A percentile compares a stretch with the other conserved stretches of the same genome.
These are phyloP conservation scores for Axis porcinus DNA, from an alignment of 2,113 vertebrate species.

Conservation along the genomic window DNA sequence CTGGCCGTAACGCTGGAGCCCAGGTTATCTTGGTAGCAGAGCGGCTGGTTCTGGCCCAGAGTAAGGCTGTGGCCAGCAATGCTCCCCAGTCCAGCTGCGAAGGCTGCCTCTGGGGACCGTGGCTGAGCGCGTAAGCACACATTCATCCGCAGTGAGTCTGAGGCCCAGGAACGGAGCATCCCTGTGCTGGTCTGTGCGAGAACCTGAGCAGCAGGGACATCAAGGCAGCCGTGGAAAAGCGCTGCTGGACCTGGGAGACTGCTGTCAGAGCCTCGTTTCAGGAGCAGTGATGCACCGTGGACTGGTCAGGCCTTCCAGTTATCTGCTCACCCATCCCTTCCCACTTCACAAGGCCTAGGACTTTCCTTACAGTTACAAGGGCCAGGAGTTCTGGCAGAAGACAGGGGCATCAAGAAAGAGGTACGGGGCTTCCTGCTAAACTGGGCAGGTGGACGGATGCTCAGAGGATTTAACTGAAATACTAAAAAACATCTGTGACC, in stretches of 20 bases:
- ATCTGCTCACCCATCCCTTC: background rate
- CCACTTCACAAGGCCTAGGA: background rate
- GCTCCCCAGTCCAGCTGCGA: background rate
- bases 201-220: no score
- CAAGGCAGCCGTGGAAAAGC: background rate
- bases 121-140: fast-evolving
- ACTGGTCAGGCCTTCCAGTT: fast-evolving
- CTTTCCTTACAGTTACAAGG: background rate
- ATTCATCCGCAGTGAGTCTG: no score
- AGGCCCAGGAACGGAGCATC: background rate
- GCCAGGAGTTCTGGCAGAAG: background rate
- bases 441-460: background rate
- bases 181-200: fast-evolving
- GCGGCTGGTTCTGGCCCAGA: background rate
- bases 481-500: background rate
- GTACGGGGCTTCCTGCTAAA: background rate
- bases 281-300: fast-evolving
- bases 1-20: background rate
- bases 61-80: background rate
- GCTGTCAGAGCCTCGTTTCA: fast-evolving
- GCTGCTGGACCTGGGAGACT: fast-evolving
- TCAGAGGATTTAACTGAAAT: background rate
- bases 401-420: background rate
- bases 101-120: background rate
- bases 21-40: background rate